These are phyloP conservation scores for Eremobia ochroleuca DNA, from an alignment of 2,888 invertebrate genomes.

Conservation along the genomic window DNA sequence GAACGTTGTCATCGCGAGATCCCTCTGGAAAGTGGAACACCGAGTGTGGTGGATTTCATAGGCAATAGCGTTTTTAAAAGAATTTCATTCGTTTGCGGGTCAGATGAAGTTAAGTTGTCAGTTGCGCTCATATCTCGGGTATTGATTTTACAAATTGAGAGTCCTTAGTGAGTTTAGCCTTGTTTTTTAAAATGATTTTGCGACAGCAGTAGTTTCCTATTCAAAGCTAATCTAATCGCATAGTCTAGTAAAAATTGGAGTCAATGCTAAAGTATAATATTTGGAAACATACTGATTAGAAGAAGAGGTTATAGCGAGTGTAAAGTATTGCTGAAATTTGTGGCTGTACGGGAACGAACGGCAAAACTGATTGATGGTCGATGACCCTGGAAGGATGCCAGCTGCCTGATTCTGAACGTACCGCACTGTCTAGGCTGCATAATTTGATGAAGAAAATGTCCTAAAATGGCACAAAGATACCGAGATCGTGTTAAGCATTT, in stretches of 20 bases:
- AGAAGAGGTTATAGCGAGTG: background rate
- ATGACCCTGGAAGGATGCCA: no score
- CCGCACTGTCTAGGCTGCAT: no score
- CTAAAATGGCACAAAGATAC: no score
- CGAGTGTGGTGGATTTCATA: constrained; percentile 27
- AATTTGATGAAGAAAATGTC: no score
- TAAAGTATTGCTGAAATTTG: no score
- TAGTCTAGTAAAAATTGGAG: background rate
- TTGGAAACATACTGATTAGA: background rate
- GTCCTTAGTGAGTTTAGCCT: background rate
- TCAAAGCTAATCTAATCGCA: background rate
- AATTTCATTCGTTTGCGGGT: background rate
- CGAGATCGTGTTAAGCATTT: no score
- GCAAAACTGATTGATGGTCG: no score
- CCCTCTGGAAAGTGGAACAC: constrained; percentile 71
- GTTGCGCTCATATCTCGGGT: background rate
- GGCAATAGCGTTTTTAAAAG: constrained; percentile 9
- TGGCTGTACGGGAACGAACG: no score
- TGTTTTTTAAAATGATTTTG: background rate
- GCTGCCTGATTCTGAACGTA: no score
- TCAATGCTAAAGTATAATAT: background rate
- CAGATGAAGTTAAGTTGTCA: background rate
- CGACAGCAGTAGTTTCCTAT: no score
- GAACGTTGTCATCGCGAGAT: constrained; percentile 73
- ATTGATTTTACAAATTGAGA: background rate